Evolutionary conservation across 2,888 invertebrate genomes (phyloP).

Genomic region (Holacanthella duospinosa): DNA sequence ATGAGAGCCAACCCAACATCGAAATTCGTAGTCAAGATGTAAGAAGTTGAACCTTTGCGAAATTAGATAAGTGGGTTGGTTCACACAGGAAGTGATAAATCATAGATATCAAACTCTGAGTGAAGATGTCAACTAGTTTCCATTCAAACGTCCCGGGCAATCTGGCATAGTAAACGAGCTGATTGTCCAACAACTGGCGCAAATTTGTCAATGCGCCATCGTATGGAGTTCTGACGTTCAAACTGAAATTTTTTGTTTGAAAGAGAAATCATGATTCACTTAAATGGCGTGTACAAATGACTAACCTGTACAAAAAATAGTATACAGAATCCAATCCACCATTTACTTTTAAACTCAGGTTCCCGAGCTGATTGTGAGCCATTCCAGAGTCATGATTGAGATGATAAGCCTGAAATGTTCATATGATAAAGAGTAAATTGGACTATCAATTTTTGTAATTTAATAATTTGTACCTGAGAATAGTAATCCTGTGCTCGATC

Average conservation of each 20-base stretch:
- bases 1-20: not conserved
- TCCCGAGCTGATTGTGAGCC: slow-evolving; percentile 33
- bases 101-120: slow-evolving; percentile 22
- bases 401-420: slow-evolving; percentile 26
- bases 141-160: slow-evolving; percentile 26
- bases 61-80: slow-evolving; percentile 21
- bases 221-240: slow-evolving; percentile 23
- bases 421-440: not conserved
- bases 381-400: slow-evolving; percentile 27
- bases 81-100: slow-evolving; percentile 31
- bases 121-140: slow-evolving; percentile 27
- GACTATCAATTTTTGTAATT: too few relatives aligned
- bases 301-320: slow-evolving; percentile 33
- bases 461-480: slow-evolving; percentile 21
- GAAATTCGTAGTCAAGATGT: not conserved
- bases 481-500: slow-evolving; percentile 28
- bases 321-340: slow-evolving; percentile 27
- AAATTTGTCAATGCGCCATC: slow-evolving; percentile 31
- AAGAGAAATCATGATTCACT: not conserved
- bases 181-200: slow-evolving; percentile 23
- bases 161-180: slow-evolving; percentile 29
- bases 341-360: slow-evolving; percentile 24
- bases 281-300: not conserved
- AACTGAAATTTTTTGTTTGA: slow-evolving; percentile 17
- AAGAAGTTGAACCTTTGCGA: slow-evolving; percentile 30